These are phyloP conservation scores for Emmelina monodactyla DNA, from an alignment of 2,888 invertebrate species.

Conservation along the genomic window DNA sequence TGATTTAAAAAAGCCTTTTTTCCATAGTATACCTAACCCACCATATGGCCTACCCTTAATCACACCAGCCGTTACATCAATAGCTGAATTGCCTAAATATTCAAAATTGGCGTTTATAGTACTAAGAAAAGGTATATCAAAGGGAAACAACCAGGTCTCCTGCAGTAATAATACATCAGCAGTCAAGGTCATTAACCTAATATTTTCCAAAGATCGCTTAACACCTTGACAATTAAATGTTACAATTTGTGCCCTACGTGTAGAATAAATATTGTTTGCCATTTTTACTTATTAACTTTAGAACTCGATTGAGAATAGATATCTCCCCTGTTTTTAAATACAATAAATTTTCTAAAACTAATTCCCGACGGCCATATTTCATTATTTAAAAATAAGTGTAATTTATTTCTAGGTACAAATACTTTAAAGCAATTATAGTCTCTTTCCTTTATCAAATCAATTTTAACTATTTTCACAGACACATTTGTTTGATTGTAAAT, in stretches of 20 bases:
- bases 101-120: constrained; percentile 7
- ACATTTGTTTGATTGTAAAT: constrained; percentile 11
- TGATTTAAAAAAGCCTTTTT: constrained; percentile 4
- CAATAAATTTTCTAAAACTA: constrained; percentile 9
- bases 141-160: constrained; percentile 8
- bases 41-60: constrained; percentile 10
- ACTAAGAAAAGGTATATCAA: constrained; percentile 8
- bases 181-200: not conserved
- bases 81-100: constrained; percentile 8
- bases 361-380: constrained; percentile 13
- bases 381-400: constrained; percentile 10
- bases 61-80: constrained; percentile 6
- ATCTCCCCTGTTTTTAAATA: constrained; percentile 2
- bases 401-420: constrained; percentile 10
- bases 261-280: not conserved
- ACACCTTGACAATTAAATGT: constrained; percentile 19
- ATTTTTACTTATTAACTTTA: not conserved
- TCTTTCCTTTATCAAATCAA: constrained; percentile 6
- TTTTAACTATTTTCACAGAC: constrained; percentile 7
- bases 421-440: constrained; percentile 12
- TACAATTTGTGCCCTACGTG: constrained; percentile 5
- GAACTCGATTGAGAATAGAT: constrained; percentile 1
- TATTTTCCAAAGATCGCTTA: constrained; percentile 14
- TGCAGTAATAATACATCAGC: constrained; percentile 1
- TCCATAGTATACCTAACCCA: constrained; percentile 12